Evolutionary conservation across 2,797 vertebrate species (phyloP).

Genomic region (Buphagus erythrorhynchus): DNA sequence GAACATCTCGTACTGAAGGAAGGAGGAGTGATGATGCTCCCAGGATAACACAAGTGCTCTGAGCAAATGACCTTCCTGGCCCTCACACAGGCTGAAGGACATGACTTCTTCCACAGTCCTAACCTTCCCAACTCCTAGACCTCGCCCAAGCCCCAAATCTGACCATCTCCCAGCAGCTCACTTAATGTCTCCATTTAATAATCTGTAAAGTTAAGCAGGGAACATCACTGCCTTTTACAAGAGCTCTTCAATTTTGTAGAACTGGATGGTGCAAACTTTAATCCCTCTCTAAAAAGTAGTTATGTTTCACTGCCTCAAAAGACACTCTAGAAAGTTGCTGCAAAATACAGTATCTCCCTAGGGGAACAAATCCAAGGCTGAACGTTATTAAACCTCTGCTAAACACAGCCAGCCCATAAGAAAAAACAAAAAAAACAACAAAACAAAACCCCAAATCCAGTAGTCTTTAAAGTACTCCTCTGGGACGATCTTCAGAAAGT

Average conservation of each 20-base stretch:
- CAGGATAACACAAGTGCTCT: background rate
- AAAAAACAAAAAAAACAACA: background rate
- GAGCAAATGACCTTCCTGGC: background rate
- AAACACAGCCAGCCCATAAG: background rate
- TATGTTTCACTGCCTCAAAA: background rate
- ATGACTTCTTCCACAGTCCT: background rate
- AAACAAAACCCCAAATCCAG: background rate
- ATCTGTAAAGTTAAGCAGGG: background rate
- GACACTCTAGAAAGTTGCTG: background rate
- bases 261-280: background rate
- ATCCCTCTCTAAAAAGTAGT: background rate
- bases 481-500: background rate
- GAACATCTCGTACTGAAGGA: background rate
- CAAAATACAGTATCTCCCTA: background rate
- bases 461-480: background rate
- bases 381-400: background rate
- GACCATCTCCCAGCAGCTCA: background rate
- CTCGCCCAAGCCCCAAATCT: background rate
- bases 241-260: background rate
- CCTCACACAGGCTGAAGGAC: background rate
- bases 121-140: background rate
- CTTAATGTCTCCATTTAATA: background rate
- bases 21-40: background rate
- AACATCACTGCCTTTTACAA: background rate
- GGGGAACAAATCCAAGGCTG: background rate